phyloP scores from a whole-genome alignment of 2,113 vertebrate genomes.

The Antechinus stuartii region DNA sequence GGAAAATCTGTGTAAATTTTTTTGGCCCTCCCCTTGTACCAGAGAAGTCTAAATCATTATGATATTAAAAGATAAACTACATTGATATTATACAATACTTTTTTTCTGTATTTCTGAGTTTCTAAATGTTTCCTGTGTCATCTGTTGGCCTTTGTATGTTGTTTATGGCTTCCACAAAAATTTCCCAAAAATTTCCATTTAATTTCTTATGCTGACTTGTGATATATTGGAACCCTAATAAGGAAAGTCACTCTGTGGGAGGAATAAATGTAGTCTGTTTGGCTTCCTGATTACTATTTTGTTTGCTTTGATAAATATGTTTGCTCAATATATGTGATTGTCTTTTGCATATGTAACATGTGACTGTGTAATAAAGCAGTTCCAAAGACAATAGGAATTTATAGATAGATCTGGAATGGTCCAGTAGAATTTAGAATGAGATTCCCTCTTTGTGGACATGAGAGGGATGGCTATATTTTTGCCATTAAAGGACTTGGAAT shows the following conservation, averaged over 20 bases:
- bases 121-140: neutral
- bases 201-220: neutral
- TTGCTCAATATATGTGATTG: too few relatives aligned
- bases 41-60: too few relatives aligned
- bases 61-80: neutral
- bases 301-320: neutral
- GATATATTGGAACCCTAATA: neutral
- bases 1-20: neutral
- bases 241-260: too few relatives aligned
- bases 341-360: too few relatives aligned
- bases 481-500: too few relatives aligned
- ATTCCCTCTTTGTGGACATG: too few relatives aligned
- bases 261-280: neutral
- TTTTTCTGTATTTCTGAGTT: neutral
- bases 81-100: neutral
- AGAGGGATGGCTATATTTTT: too few relatives aligned
- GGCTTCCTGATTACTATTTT: neutral
- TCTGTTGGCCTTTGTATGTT: neutral
- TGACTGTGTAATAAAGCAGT: too few relatives aligned
- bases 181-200: neutral
- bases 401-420: too few relatives aligned
- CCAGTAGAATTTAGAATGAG: too few relatives aligned
- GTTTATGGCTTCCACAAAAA: neutral
- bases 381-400: too few relatives aligned
- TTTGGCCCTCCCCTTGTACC: neutral